Conservation (phyloP, 2,113 vertebrate genomes). For the Sprattus sprattus region DNA sequence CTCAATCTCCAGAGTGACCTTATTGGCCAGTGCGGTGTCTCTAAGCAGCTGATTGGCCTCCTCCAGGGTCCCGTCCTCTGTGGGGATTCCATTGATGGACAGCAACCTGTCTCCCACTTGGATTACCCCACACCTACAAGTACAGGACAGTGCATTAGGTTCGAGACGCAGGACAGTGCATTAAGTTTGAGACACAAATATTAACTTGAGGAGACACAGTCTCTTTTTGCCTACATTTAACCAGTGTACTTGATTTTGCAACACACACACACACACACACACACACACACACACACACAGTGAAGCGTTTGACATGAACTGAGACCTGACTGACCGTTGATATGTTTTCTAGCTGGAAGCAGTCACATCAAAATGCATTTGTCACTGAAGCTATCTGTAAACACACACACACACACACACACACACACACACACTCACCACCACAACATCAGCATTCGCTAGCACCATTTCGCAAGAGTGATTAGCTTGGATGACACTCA, state of each 20-base stretch:
- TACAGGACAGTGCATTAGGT: neutral
- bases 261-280: neutral
- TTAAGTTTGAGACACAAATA: constrained; percentile 10
- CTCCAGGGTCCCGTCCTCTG: constrained; percentile 93
- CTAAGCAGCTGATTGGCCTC: constrained; percentile 95
- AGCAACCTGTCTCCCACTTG: constrained; percentile 92
- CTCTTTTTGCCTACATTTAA: neutral
- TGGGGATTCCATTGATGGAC: constrained; percentile 89
- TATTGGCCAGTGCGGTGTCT: constrained; percentile 87
- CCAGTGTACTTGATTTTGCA: neutral
- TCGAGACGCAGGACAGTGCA: neutral
- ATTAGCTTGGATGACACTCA: neutral
- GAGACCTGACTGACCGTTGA: neutral
- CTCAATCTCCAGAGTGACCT: constrained; percentile 87
- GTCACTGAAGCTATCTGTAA: neutral
- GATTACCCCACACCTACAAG: constrained; percentile 85
- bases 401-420: neutral
- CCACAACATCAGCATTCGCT: neutral
- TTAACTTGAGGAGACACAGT: neutral
- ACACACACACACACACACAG: neutral
- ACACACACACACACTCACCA: neutral
- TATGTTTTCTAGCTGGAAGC: neutral
- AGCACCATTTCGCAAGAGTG: neutral
- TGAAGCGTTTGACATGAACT: neutral
- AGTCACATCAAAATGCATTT: neutral